Percentiles rank a stretch among this genome's conserved stretches.
These are phyloP conservation scores for Champsocephalus gunnari DNA, from an alignment of 2,797 vertebrate genomes.

Conservation along the genomic window DNA sequence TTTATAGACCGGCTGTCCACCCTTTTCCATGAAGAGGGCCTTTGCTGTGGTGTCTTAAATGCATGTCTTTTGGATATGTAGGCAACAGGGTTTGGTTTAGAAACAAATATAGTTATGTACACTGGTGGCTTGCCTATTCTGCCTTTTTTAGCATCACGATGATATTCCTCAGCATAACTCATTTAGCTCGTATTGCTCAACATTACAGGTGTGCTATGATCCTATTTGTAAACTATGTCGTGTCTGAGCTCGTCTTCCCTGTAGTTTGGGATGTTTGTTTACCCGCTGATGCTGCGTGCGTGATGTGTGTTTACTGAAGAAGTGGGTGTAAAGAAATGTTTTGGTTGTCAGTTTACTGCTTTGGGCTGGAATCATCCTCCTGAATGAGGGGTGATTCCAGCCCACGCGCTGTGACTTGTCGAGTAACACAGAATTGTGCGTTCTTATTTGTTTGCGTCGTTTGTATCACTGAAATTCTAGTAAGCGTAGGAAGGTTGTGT, in stretches of 20 bases:
- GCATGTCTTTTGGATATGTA: constrained; percentile 37
- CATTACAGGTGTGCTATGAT: not conserved
- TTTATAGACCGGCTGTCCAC: constrained; percentile 65
- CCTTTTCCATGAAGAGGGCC: constrained; percentile 48
- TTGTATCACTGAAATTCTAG: constrained; percentile 29
- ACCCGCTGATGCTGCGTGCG: not conserved
- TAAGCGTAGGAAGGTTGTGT: constrained; percentile 38
- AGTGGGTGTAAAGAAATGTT: constrained; percentile 9
- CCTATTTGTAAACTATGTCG: not conserved
- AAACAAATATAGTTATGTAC: constrained; percentile 61
- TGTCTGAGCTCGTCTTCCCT: not conserved
- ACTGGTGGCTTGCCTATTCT: constrained; percentile 14
- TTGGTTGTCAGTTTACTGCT: constrained; percentile 4
- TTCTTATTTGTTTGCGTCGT: constrained; percentile 15
- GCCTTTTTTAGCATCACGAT: constrained; percentile 21
- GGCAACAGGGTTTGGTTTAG: constrained; percentile 57
- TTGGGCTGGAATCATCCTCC: not conserved
- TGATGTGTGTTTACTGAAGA: not conserved
- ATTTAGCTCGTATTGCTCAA: constrained; percentile 2
- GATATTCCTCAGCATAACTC: not conserved
- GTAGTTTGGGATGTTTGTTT: not conserved
- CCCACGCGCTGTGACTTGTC: not conserved
- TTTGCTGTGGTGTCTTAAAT: constrained; percentile 74
- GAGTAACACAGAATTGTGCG: not conserved
- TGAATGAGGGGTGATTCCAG: not conserved